Evolutionary conservation across 2,113 vertebrate genomes (phyloP).

Genomic region (Epinephelus cyanopodus): DNA sequence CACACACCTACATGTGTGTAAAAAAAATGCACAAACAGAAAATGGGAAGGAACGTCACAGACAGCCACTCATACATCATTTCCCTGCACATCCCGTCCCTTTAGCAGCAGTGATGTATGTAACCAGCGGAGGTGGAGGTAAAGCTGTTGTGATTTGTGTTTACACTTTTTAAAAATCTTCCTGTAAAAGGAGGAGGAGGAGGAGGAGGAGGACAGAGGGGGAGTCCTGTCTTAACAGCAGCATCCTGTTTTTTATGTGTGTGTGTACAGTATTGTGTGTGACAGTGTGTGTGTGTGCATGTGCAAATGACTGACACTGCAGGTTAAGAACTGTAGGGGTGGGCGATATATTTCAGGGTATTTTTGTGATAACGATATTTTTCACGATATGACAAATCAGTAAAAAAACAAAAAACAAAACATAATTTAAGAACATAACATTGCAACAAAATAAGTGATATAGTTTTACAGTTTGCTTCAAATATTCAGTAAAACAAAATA

Average conservation of each 20-base stretch:
- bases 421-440: too few species aligned
- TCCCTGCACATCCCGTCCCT: slow-evolving; percentile 10
- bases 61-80: slow-evolving; percentile 6
- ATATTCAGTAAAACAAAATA: too few species aligned
- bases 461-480: too few species aligned
- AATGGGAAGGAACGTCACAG: slow-evolving; percentile 22
- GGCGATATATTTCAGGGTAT: too few species aligned
- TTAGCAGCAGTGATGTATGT: slow-evolving; percentile 10
- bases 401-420: too few species aligned
- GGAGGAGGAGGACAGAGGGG: background rate
- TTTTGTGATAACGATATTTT: too few species aligned
- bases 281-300: background rate
- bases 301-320: background rate
- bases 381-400: too few species aligned
- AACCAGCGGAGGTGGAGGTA: background rate
- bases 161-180: slow-evolving; percentile 2
- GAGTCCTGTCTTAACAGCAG: slow-evolving; percentile 34
- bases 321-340: background rate
- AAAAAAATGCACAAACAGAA: background rate
- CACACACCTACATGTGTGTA: slow-evolving; percentile 1
- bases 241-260: slow-evolving; percentile 47
- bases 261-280: background rate
- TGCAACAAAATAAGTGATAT: too few species aligned
- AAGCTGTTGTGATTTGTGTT: slow-evolving; percentile 21
- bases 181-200: slow-evolving; percentile 3